Percentiles rank a stretch among this genome's conserved stretches.
Conservation (phyloP, 1,140 invertebrate species). For the Dermatophagoides farinae region DNA sequence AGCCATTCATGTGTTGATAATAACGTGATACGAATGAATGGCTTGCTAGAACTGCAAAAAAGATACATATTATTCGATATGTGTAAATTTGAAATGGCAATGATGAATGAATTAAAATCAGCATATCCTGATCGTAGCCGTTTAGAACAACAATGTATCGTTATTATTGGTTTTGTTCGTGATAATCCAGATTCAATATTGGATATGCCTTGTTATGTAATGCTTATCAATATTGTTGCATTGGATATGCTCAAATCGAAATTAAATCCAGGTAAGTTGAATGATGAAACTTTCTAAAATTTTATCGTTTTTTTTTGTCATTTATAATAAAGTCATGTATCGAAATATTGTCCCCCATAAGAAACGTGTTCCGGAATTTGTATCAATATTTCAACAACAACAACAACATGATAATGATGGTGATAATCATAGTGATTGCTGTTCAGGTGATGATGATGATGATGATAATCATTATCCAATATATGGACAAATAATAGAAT, state of each 20-base stretch:
- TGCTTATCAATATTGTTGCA: slow-evolving; percentile 81
- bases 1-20: slow-evolving; percentile 51
- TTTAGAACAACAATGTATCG: slow-evolving; percentile 71
- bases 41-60: slow-evolving; percentile 68
- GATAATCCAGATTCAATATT: slow-evolving; percentile 42
- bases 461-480: neutral
- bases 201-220: slow-evolving; percentile 78
- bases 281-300: neutral
- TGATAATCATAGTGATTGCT: slow-evolving; percentile 7
- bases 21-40: slow-evolving; percentile 64
- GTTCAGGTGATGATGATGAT: slow-evolving; percentile 1
- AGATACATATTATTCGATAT: slow-evolving; percentile 90
- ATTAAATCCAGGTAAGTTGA: slow-evolving; percentile 21
- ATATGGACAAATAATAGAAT: slow-evolving; percentile 1
- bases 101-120: slow-evolving; percentile 46
- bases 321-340: neutral
- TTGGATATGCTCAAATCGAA: slow-evolving; percentile 78
- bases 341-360: neutral
- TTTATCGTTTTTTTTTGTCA: neutral
- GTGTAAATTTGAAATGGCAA: slow-evolving; percentile 69
- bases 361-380: slow-evolving; percentile 9
- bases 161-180: slow-evolving; percentile 69
- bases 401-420: neutral
- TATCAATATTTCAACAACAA: slow-evolving; percentile 10
- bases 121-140: slow-evolving; percentile 69